Conservation (phyloP, 2,797 vertebrate species). For the Neomorphus geoffroyi region DNA sequence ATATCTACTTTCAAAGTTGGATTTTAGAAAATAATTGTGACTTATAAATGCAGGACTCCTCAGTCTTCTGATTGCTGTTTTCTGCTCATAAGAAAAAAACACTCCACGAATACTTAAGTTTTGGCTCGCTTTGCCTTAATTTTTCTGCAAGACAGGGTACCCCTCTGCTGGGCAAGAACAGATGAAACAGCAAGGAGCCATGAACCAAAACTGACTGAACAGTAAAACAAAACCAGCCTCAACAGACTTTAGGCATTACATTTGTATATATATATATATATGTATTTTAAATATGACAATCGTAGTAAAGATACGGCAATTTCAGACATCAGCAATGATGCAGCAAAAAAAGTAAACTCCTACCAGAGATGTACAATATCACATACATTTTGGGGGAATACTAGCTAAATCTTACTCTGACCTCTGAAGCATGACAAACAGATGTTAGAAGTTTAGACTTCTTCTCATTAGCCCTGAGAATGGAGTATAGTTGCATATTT, state of each 20-base stretch:
- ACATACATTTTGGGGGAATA: not conserved
- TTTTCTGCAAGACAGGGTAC: not conserved
- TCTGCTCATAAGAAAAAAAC: not conserved
- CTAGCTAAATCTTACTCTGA: not conserved
- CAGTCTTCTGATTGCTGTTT: not conserved
- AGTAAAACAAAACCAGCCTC: not conserved
- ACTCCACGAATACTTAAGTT: not conserved
- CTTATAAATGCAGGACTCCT: not conserved
- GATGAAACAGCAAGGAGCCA: not conserved
- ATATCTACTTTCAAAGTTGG: not conserved
- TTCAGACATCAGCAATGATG: not conserved
- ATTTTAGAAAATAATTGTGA: not conserved
- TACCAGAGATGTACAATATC: not conserved
- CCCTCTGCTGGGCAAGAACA: conserved; percentile 41
- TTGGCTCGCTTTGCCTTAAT: not conserved
- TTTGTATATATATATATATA: not conserved
- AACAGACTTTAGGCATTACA: not conserved
- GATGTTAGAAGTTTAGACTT: too few species aligned
- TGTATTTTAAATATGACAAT: not conserved
- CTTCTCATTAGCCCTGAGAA: not conserved
- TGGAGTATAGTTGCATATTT: not conserved
- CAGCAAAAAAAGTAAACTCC: not conserved
- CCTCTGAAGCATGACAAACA: not conserved
- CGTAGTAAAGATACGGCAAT: not conserved
- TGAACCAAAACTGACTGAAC: not conserved